Conservation (phyloP, 2,797 vertebrate genomes). For the Syngnathus rostellatus region DNA sequence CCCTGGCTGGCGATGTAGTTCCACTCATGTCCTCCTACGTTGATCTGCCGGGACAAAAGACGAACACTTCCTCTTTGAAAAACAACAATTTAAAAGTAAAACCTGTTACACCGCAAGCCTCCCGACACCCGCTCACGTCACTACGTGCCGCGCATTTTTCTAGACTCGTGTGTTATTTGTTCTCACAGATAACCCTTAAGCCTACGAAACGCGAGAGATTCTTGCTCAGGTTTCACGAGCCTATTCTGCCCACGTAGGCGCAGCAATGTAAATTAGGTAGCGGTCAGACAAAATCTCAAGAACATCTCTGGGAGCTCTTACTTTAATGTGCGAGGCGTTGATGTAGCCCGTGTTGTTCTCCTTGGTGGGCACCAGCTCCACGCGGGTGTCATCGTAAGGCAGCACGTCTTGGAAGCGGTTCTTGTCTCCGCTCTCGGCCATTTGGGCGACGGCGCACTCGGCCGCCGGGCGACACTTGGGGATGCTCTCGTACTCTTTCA, state of each 20-base stretch:
- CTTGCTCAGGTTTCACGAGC: not conserved
- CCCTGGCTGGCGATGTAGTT: conserved; percentile 94
- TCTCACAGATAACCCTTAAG: not conserved
- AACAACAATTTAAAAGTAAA: not conserved
- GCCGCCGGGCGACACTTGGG: conserved; percentile 71
- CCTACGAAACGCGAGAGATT: not conserved
- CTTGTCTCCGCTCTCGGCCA: conserved; percentile 85
- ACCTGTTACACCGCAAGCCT: not conserved
- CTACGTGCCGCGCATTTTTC: not conserved
- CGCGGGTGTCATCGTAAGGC: conserved; percentile 86
- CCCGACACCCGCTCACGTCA: too few relatives aligned
- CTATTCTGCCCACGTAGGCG: not conserved
- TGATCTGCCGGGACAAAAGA: conserved; percentile 62
- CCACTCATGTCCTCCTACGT: conserved; percentile 85
- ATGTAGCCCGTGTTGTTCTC: conserved; percentile 98
- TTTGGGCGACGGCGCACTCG: conserved; percentile 75
- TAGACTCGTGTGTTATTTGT: not conserved
- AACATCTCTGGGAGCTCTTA: conserved; percentile 44
- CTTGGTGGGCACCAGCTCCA: conserved; percentile 95
- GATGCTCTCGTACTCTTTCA: conserved; percentile 88
- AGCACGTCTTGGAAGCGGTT: conserved; percentile 95
- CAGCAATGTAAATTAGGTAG: not conserved
- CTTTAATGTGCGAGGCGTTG: conserved; percentile 91
- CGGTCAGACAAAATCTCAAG: not conserved
- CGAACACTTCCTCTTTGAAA: not conserved